Base-by-base conservation (phyloP, 1,140 invertebrate genomes). In the Zophobas morio region DNA sequence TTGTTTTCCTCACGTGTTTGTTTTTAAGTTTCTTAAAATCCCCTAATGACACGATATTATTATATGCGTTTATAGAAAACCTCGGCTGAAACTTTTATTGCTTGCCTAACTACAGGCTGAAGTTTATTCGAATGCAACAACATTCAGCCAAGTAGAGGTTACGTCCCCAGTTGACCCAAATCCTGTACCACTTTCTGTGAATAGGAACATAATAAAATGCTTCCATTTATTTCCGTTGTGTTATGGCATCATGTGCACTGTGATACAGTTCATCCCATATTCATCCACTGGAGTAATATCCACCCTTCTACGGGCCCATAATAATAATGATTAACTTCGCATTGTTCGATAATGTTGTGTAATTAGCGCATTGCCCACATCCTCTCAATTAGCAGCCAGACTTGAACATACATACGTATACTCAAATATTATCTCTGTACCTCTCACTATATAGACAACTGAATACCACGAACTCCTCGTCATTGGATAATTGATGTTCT, bases 331-430 rank as follows among this genome's bases (percentile, higher is more conserved):
- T 8, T 8, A 46, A 46, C 49, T 51, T 20, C 6, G 49, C 4
- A 51, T 6, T 51, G 60, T 66, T 4, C 6, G 39, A 32, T 66
- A 66, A 66, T 66, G 60, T 66, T 66, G 40, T 42, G 39, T 42
- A 66, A 66, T 66, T 42, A 40, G 2, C 36, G 4, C 37, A 37
- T 3, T 42, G 60, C 1, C 60, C 39, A 40, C 33, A 40, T 47
- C 60, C 8, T 42, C n/a, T 42, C 33, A 66, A 66, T 66, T 42
- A 66, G 1, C 20, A 40, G 42, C 40, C 37, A 40, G 42, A 66
- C 37, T 66, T 66, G 60, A 46, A 33, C 39, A 37, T 39, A 42
- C 39, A 8, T 66, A 60, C 56, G 2, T 5, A 5, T 51, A 66
- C 37, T 5, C 2, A 34, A 37, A 66, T 66, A 20, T 32, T 42